A percentile compares a stretch with the other conserved stretches of the same genome.
These are phyloP conservation scores for Anisognathus igniventris DNA, from an alignment of 2,797 vertebrate species.

Conservation along the genomic window DNA sequence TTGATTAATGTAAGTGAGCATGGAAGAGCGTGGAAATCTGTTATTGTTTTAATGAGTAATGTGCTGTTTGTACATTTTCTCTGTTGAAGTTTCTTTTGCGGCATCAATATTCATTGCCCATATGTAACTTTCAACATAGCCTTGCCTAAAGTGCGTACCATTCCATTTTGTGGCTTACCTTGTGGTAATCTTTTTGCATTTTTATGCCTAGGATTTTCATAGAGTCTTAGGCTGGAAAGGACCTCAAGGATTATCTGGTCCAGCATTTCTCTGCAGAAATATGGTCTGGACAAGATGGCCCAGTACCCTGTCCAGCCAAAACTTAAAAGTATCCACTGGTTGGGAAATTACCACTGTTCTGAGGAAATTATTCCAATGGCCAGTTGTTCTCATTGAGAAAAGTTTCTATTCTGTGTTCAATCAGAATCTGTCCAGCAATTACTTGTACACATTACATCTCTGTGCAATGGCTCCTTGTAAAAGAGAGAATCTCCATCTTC, in stretches of 20 bases:
- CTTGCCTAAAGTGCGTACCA: conserved; percentile 48
- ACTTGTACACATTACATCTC: background rate
- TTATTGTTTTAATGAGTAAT: conserved; percentile 49
- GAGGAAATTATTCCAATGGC: background rate
- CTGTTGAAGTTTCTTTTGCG: conserved; percentile 40
- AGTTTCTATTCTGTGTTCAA: background rate
- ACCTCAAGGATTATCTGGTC: background rate
- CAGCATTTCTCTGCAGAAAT: background rate
- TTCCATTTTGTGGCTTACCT: background rate
- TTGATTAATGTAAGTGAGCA: conserved; percentile 43
- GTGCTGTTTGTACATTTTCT: conserved; percentile 17
- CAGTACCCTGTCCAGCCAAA: background rate
- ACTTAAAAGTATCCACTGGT: background rate
- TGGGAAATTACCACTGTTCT: background rate
- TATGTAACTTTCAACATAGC: conserved; percentile 60
- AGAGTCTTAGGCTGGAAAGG: background rate
- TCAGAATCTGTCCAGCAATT: background rate
- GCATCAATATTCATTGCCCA: conserved; percentile 47
- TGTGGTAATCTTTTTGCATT: background rate
- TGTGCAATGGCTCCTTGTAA: background rate
- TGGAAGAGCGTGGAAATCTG: conserved; percentile 12
- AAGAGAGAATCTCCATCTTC: background rate
- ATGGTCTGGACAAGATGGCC: background rate
- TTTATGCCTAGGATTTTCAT: background rate
- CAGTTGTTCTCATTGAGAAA: background rate